phyloP scores from a whole-genome alignment of 2,888 invertebrate species.

The Lypha dubia region DNA sequence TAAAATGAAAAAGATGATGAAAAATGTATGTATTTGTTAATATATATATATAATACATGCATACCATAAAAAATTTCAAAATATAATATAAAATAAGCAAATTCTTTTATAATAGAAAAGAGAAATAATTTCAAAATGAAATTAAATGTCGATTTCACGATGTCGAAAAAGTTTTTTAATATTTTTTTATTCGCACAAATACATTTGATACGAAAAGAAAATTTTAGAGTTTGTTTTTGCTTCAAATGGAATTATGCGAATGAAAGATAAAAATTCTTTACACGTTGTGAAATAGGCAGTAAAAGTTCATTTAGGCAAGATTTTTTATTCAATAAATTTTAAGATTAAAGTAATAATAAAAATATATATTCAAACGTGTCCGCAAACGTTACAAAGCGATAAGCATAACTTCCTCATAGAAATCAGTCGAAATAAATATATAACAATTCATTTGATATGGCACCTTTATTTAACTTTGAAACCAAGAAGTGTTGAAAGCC shows the following conservation, averaged over 20 bases:
- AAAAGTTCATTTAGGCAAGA: slow-evolving; percentile 27
- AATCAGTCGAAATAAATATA: slow-evolving; percentile 18
- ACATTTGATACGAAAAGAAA: too few relatives aligned
- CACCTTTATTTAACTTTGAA: neutral
- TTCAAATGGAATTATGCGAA: too few relatives aligned
- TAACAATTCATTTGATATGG: neutral
- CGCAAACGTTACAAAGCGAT: neutral
- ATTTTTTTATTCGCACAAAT: too few relatives aligned
- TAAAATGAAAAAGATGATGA: slow-evolving; percentile 48
- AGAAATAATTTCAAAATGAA: slow-evolving; percentile 20
- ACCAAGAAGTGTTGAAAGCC: neutral
- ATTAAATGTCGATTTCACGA: too few relatives aligned
- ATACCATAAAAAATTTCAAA: neutral
- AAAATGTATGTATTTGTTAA: slow-evolving; percentile 27
- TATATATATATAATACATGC: slow-evolving; percentile 26
- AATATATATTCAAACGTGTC: neutral
- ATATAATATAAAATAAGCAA: neutral
- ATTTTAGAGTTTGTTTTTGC: too few relatives aligned
- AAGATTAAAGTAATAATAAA: neutral
- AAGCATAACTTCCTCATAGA: neutral
- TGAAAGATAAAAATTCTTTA: too few relatives aligned
- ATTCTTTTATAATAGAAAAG: neutral
- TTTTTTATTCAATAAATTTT: slow-evolving; percentile 38
- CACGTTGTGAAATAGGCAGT: too few relatives aligned
- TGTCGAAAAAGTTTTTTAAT: too few relatives aligned